Base-by-base conservation (phyloP, 2,888 invertebrate genomes). In the Blastobasis adustella region DNA sequence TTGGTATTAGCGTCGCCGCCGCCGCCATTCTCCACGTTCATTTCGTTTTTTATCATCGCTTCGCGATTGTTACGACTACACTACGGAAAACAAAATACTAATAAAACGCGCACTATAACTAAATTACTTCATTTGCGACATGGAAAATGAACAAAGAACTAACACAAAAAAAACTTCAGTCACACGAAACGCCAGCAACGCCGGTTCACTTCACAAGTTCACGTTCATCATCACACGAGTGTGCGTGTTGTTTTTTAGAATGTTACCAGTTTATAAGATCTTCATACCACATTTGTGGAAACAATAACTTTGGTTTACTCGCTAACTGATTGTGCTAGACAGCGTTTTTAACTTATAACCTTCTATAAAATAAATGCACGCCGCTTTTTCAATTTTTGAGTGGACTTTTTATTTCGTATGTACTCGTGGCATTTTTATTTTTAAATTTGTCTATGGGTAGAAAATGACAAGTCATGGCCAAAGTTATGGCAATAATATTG, bases 171-270 rank as follows among this genome's bases (percentile, higher is more conserved):
- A 82, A 83, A 72, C 68, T 70, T 69, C 63, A 77, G 75, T 77
- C 74, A 76, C 78, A 82, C 77, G 68, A 79, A 84, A 82, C 76
- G 84, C 81, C 82, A 84, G 69, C 79, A 79, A 84, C 79, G 86
- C 87, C 87, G 87, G 87, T 83, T 86, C 82, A 87, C 86, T 82
- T 86, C 82, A 87, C 86, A 82, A 80, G 83, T 85, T 82, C 86
- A 86, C 41, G 6, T 40, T 82, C 83, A 79, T 81, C 50, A 45
- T 47, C 67, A 66, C 68, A 64, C 65, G 63, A 61, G 62, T 69
- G 70, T 73, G 79, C 73, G 67, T 78, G 79, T 80, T 82, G 84
- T 78, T 83, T 85, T 82, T 82, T 69, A 46, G 66, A 86, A 86
- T 86, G 86, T 86, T 86, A 86, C 86, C 86, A 86, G 23, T 23